Percentiles rank a stretch among this genome's conserved stretches.
These are phyloP conservation scores for Amphiura filiformis DNA, from an alignment of 35 echinoderm and acorn worm species.

Conservation along the genomic window DNA sequence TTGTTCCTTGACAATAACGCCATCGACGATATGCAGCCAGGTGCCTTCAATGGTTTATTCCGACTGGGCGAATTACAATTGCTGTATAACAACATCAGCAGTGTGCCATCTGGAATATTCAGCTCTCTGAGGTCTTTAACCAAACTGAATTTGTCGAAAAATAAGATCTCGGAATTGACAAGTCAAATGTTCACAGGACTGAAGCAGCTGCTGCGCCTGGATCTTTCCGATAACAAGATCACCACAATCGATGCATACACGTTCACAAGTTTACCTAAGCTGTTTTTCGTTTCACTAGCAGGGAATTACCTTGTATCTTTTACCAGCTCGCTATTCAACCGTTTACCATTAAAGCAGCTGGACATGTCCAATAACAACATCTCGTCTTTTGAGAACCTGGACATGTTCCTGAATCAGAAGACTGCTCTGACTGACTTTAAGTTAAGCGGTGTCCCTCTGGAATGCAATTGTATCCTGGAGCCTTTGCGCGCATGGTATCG, in stretches of 20 bases:
- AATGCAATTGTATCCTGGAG: neutral
- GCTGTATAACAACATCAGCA: neutral
- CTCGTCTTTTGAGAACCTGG: neutral
- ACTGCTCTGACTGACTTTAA: neutral
- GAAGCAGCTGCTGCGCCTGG: neutral
- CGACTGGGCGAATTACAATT: neutral
- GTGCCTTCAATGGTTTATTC: neutral
- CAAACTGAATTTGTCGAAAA: neutral
- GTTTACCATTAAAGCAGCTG: neutral
- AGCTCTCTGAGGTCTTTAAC: neutral
- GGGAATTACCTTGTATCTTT: neutral
- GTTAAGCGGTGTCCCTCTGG: neutral
- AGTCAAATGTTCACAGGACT: neutral
- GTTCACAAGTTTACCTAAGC: neutral
- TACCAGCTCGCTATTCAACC: neutral
- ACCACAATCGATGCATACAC: neutral
- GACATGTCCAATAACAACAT: neutral
- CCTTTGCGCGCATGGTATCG: neutral
- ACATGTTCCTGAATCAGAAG: neutral
- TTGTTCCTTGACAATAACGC: neutral
- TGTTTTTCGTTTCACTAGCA: neutral
- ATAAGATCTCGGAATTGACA: neutral
- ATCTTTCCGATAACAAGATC: neutral
- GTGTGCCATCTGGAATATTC: neutral
- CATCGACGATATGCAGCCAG: neutral